phyloP scores from a whole-genome alignment of 1,140 invertebrate genomes.

The Drosophila truncata region DNA sequence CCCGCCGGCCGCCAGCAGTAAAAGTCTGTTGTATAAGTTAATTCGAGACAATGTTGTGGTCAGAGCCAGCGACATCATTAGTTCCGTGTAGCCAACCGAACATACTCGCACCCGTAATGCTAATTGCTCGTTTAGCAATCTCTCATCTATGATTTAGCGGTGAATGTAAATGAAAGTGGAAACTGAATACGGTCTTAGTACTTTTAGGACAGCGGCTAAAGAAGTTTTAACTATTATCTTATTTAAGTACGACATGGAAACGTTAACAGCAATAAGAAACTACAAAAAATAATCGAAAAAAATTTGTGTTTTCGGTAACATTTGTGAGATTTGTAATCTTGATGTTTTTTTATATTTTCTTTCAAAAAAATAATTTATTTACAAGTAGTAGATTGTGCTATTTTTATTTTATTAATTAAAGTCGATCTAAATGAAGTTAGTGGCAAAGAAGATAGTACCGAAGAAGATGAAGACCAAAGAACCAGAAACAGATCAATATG shows the following conservation, averaged over 20 bases:
- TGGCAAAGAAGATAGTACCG: too few species aligned
- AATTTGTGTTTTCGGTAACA: too few species aligned
- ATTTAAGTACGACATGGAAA: background rate
- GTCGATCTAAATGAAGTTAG: too few species aligned
- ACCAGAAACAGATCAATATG: too few species aligned
- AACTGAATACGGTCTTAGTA: background rate
- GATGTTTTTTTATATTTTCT: too few species aligned
- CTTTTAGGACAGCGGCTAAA: background rate
- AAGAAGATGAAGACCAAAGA: too few species aligned
- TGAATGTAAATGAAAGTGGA: conserved; percentile 56
- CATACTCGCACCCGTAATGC: conserved; percentile 48
- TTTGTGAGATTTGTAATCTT: too few species aligned
- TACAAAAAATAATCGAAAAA: too few species aligned
- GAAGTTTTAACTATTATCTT: background rate
- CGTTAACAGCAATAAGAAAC: too few species aligned
- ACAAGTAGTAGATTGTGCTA: too few species aligned
- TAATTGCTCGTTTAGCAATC: conserved; percentile 59
- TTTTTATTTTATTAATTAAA: too few species aligned
- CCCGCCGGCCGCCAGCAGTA: conserved; percentile 59
- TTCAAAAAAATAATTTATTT: too few species aligned
- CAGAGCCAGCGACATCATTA: conserved; percentile 65
- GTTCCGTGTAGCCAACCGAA: conserved; percentile 62
- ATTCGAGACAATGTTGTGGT: conserved; percentile 58
- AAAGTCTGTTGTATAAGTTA: conserved; percentile 71
- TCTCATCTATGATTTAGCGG: conserved; percentile 38